Evolutionary conservation across 2,888 invertebrate genomes (phyloP).

Genomic region (Alcis repandata): DNA sequence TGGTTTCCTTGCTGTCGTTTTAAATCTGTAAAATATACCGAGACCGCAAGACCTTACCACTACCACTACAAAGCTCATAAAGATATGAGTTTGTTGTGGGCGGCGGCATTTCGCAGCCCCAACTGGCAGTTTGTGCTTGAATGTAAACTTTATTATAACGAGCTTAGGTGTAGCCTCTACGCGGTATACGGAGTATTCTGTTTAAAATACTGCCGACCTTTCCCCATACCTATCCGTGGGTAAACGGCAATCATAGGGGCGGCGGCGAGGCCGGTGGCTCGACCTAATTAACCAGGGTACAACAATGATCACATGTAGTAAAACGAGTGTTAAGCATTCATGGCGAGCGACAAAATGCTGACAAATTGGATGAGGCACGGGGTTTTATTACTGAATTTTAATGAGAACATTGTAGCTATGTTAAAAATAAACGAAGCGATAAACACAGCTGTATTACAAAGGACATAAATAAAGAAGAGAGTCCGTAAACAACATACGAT

Average conservation of each 20-base stretch:
- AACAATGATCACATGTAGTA: conserved; percentile 42
- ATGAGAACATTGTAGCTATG: conserved; percentile 33
- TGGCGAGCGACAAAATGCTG: conserved; percentile 47
- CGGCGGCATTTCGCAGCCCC: conserved; percentile 34
- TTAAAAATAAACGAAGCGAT: conserved; percentile 35
- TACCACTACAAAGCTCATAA: conserved; percentile 43
- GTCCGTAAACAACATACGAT: conserved; percentile 33
- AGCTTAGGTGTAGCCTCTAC: conserved; percentile 34
- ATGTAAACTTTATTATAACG: conserved; percentile 42
- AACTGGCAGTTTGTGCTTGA: conserved; percentile 35
- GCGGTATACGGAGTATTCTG: conserved; percentile 41
- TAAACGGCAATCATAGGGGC: conserved; percentile 41
- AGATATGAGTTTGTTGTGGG: conserved; percentile 45
- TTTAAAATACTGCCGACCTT: conserved; percentile 48
- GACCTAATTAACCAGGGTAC: conserved; percentile 51
- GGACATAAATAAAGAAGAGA: conserved; percentile 23
- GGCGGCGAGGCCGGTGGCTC: conserved; percentile 33
- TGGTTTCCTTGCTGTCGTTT: conserved; percentile 34
- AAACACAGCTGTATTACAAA: conserved; percentile 26
- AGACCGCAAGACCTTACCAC: conserved; percentile 41
- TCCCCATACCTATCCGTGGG: conserved; percentile 43
- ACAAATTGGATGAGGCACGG: conserved; percentile 49
- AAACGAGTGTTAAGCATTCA: conserved; percentile 49
- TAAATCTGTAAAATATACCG: conserved; percentile 45
- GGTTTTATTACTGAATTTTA: conserved; percentile 39